A percentile compares a stretch with the other conserved stretches of the same genome.
Conservation (phyloP, 2,113 vertebrate species). For the Chamaetylas fuelleborni region DNA sequence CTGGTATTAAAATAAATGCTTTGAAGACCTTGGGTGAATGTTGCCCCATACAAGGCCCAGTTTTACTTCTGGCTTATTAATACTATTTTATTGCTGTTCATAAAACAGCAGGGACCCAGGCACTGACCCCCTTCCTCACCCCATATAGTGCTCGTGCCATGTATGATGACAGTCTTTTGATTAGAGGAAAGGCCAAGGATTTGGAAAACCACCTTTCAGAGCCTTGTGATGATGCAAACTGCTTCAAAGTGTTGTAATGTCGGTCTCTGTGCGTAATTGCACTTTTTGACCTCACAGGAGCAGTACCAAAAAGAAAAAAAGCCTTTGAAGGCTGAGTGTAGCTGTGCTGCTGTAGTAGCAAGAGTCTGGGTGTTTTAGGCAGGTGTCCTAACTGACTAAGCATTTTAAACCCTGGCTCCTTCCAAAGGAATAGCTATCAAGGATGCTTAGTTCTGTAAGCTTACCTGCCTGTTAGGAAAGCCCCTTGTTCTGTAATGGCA, state of each 20-base stretch:
- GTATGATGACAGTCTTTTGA: neutral
- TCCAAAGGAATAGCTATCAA: neutral
- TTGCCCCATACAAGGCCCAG: neutral
- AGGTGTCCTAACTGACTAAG: neutral
- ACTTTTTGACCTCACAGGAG: neutral
- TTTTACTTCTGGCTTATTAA: neutral
- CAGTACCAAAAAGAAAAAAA: neutral
- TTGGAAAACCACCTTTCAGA: neutral
- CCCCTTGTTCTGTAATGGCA: neutral
- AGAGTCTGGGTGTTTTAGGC: neutral
- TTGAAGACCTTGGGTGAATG: neutral
- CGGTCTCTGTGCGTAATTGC: neutral
- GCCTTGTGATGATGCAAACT: neutral
- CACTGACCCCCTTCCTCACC: neutral
- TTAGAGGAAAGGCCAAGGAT: neutral
- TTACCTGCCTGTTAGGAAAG: neutral
- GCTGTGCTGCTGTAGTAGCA: neutral
- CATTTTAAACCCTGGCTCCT: neutral
- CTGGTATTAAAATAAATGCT: conserved; percentile 1
- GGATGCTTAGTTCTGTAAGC: neutral
- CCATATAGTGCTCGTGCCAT: fast-evolving
- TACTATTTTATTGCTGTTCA: neutral
- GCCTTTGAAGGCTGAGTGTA: neutral
- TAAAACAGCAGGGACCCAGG: neutral
- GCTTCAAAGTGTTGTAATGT: neutral